A percentile compares a stretch with the other conserved stretches of the same genome.
phyloP scores from a whole-genome alignment of 2,888 invertebrate species.

The Leptopilina syphax region DNA sequence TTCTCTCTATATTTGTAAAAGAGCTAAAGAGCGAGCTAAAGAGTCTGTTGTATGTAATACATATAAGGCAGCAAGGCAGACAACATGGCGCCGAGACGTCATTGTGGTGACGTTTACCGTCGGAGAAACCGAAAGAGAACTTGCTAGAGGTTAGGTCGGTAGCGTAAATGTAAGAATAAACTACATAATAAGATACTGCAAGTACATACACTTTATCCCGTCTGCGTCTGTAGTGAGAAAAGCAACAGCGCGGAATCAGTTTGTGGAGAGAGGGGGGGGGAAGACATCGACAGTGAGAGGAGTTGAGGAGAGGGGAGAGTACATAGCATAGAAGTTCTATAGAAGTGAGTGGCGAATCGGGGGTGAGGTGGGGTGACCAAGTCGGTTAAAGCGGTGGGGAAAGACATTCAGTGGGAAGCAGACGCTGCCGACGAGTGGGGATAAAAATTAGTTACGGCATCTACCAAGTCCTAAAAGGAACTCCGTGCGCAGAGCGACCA shows the following conservation, averaged over 20 bases:
- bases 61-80: slow-evolving; percentile 63
- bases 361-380: slow-evolving; percentile 30
- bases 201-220: slow-evolving; percentile 2
- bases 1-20: too few relatives aligned
- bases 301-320: slow-evolving; percentile 53
- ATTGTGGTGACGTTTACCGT: slow-evolving; percentile 70
- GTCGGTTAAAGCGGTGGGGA: slow-evolving; percentile 43
- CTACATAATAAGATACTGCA: too few relatives aligned
- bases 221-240: slow-evolving; percentile 19
- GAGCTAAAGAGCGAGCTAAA: too few relatives aligned
- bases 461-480: slow-evolving; percentile 74
- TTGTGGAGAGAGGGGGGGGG: not conserved
- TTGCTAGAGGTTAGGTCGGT: slow-evolving; percentile 24
- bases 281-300: slow-evolving; percentile 41
- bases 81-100: slow-evolving; percentile 75
- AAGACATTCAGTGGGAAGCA: slow-evolving; percentile 67
- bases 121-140: slow-evolving; percentile 36
- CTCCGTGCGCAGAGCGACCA: slow-evolving; percentile 71
- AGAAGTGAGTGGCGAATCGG: slow-evolving; percentile 40
- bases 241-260: slow-evolving; percentile 25
- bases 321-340: slow-evolving; percentile 4
- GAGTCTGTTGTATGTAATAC: too few relatives aligned
- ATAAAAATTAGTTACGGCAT: slow-evolving; percentile 75
- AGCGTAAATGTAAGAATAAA: slow-evolving; percentile 41
- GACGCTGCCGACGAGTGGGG: slow-evolving; percentile 66